Conservation (phyloP, 2,797 vertebrate species). For the Labroides dimidiatus region DNA sequence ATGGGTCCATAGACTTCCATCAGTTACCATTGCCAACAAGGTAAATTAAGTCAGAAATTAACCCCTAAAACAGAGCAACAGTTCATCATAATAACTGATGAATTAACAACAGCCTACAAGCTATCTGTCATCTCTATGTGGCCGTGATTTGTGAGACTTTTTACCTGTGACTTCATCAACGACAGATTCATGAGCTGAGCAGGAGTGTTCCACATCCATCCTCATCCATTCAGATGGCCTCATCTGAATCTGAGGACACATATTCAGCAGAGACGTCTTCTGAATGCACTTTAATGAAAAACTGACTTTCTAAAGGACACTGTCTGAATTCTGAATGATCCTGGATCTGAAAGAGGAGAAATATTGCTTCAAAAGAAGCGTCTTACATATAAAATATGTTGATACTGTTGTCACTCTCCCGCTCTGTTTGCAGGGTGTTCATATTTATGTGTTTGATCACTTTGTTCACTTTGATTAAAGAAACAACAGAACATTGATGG, state of each 20-base stretch:
- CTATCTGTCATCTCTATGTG: background rate
- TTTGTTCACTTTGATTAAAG: conserved; percentile 65
- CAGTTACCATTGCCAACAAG: too few relatives aligned
- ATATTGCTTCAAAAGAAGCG: conserved; percentile 64
- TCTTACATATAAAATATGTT: conserved; percentile 35
- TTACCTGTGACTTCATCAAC: conserved; percentile 6
- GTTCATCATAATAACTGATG: too few relatives aligned
- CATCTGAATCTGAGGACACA: conserved; percentile 42
- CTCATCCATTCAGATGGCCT: conserved; percentile 34
- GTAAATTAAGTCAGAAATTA: too few relatives aligned
- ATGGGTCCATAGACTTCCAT: background rate
- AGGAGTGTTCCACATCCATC: conserved; percentile 23
- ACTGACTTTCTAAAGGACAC: conserved; percentile 47
- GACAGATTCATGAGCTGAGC: conserved; percentile 18
- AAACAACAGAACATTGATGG: conserved; percentile 9
- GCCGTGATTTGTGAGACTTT: conserved; percentile 12
- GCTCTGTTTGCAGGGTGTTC: conserved; percentile 48
- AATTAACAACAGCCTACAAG: too few relatives aligned
- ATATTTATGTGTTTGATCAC: conserved; percentile 67
- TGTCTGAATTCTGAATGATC: conserved; percentile 58
- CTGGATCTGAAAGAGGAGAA: conserved; percentile 44
- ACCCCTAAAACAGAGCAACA: too few relatives aligned
- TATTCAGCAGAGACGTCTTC: conserved; percentile 35
- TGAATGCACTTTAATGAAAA: conserved; percentile 74
- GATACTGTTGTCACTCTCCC: conserved; percentile 55